Conservation (phyloP, 2,797 vertebrate genomes). For the Gymnothorax reevesii region DNA sequence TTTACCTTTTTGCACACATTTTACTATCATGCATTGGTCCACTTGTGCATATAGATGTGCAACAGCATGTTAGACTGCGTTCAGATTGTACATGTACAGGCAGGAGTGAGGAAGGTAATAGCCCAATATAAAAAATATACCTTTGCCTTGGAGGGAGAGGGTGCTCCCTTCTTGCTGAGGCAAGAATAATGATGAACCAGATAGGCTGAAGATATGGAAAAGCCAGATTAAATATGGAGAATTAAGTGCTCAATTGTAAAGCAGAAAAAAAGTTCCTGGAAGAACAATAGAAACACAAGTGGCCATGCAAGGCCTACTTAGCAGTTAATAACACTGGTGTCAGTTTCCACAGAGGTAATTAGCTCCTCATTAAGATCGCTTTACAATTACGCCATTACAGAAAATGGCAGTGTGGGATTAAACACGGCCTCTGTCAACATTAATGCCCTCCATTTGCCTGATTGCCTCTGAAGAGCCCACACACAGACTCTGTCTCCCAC, state of each 20-base stretch:
- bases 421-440: background rate
- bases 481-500: background rate
- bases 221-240: background rate
- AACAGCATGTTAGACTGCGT: background rate
- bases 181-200: slow-evolving; percentile 1
- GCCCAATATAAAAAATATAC: background rate
- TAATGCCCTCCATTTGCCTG: background rate
- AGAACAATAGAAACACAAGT: background rate
- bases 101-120: background rate
- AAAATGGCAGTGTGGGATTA: slow-evolving; percentile 20
- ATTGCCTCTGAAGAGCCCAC: background rate
- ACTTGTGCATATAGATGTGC: background rate
- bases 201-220: background rate
- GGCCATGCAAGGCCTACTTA: background rate
- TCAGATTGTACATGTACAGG: background rate
- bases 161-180: background rate
- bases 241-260: background rate
- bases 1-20: background rate
- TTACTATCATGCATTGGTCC: background rate
- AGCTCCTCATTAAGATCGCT: slow-evolving; percentile 30
- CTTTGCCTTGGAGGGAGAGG: background rate
- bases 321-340: slow-evolving; percentile 21
- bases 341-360: slow-evolving; percentile 20
- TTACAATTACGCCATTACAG: slow-evolving; percentile 31
- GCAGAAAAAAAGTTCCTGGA: background rate